Percentiles rank a stretch among this genome's conserved stretches.
Evolutionary conservation across 2,888 invertebrate species (phyloP).

Genomic region (Diloba caeruleocephala): DNA sequence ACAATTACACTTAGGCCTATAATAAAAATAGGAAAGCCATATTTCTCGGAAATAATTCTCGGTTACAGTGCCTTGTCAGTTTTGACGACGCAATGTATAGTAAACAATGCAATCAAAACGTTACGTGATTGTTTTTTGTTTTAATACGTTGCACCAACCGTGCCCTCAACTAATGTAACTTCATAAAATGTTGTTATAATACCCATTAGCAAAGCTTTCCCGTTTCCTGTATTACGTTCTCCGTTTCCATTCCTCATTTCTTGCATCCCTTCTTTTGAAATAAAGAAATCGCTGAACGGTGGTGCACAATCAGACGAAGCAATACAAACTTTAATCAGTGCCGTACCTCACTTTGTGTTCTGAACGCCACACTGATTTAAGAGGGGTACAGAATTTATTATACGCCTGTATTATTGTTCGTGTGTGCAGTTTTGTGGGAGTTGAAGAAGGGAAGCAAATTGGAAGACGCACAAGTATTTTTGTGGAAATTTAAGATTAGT

Average conservation of each 20-base stretch:
- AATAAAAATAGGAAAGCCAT: no score
- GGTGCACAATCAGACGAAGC: conserved; percentile 44
- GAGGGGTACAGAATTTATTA: conserved; percentile 29
- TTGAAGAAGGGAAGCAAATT: no score
- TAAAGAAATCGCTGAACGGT: conserved; percentile 39
- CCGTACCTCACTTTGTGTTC: conserved; percentile 21
- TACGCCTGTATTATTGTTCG: conserved; percentile 17
- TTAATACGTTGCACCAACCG: no score
- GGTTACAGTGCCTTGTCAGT: no score
- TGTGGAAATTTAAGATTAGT: background rate
- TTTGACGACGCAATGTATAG: no score
- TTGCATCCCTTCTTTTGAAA: conserved; percentile 17
- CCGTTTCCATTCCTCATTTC: conserved; percentile 7
- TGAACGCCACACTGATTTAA: conserved; percentile 37
- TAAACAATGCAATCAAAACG: no score
- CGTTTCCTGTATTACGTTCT: background rate
- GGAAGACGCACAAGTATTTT: background rate
- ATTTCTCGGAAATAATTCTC: no score
- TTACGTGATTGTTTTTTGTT: no score
- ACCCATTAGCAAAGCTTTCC: background rate
- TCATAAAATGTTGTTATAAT: no score
- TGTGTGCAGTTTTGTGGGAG: conserved; percentile 18
- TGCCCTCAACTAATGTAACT: no score
- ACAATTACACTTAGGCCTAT: no score
- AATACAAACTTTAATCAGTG: conserved; percentile 58